phyloP scores from a whole-genome alignment of 2,797 vertebrate genomes.

The Bovichtus diacanthus region DNA sequence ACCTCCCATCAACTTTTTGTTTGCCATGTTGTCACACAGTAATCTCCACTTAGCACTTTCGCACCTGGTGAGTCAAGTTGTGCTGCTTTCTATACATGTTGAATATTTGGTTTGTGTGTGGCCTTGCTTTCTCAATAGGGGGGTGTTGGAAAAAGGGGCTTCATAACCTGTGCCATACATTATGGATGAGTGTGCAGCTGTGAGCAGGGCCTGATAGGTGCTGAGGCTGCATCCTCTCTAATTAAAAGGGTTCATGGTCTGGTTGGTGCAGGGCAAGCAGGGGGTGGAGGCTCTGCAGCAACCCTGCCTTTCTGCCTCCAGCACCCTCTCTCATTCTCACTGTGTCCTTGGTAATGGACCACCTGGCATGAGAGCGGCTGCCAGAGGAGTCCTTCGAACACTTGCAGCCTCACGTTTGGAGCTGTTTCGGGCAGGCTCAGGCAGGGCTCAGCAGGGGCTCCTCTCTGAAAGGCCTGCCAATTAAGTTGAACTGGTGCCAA shows the following conservation, averaged over 20 bases:
- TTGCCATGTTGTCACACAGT: slow-evolving; percentile 70
- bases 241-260: slow-evolving; percentile 82
- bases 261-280: slow-evolving; percentile 75
- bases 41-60: slow-evolving; percentile 79
- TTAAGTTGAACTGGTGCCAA: slow-evolving; percentile 81
- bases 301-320: slow-evolving; percentile 63
- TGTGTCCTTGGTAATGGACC: slow-evolving; percentile 79
- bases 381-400: slow-evolving; percentile 72
- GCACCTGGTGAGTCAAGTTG: slow-evolving; percentile 70
- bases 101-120: slow-evolving; percentile 48
- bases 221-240: slow-evolving; percentile 80
- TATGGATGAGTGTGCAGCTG: slow-evolving; percentile 80
- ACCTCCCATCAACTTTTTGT: slow-evolving; percentile 73
- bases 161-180: slow-evolving; percentile 78
- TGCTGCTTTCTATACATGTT: slow-evolving; percentile 49
- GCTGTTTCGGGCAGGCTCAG: slow-evolving; percentile 67
- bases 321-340: slow-evolving; percentile 51
- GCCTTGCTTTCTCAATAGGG: slow-evolving; percentile 56
- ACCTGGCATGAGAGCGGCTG: slow-evolving; percentile 72
- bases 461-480: slow-evolving; percentile 80
- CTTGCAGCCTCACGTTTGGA: slow-evolving; percentile 73
- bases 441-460: slow-evolving; percentile 66
- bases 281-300: slow-evolving; percentile 65
- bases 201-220: slow-evolving; percentile 74
- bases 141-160: slow-evolving; percentile 52